Base-by-base conservation (phyloP, 2,113 vertebrate species). In the Brienomyrus longianalis region DNA sequence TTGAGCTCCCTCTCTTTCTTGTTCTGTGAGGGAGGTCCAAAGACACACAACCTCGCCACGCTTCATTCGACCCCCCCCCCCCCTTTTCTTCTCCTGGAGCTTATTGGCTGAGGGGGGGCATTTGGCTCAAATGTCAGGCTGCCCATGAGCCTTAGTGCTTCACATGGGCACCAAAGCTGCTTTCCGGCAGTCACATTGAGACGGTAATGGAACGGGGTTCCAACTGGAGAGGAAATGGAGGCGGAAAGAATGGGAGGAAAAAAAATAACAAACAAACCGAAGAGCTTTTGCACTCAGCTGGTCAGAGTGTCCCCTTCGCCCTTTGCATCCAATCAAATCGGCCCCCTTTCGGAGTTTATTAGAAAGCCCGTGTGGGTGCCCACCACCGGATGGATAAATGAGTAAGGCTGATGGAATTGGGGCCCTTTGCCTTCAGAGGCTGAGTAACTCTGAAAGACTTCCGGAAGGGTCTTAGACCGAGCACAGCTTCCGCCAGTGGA, bases 321-420 rank as follows among this genome's bases (percentile, higher is more conserved):
- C 89, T 93, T 88, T 92, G 89, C 90, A 89, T 93, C 91, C 94
- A 94, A 95, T 95, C 93, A 92, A 92, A 94, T 96, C 91, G 92
- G 90, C 93, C 91, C 90, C 89, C 92, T 94, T 89, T 90, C 91
- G 87, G 90, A 91, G 92, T 95, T 93, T 94, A 93, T 94, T 96
- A 94, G 91, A 91, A 56, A 54, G 87, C 27, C 62, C n/a, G 51
- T 62, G n/a, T 15, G 10, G 50, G 31, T 50, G 51, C 52, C 31
- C 47, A 19, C 35, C 35, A 47, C 77, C 43, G 84, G 21, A 86
- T 50, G 70, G 45, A 91, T 86, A 88, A 70, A 90, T 3, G 80
- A 56, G 66, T 88, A 59, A 88, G 45, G 48, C 85, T 54, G 35
- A 92, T 91, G 80, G 89, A 88, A 89, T 91, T 88, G 27, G 52